Base-by-base conservation (phyloP, 2,113 vertebrate species). In the Haliaeetus leucogaster region DNA sequence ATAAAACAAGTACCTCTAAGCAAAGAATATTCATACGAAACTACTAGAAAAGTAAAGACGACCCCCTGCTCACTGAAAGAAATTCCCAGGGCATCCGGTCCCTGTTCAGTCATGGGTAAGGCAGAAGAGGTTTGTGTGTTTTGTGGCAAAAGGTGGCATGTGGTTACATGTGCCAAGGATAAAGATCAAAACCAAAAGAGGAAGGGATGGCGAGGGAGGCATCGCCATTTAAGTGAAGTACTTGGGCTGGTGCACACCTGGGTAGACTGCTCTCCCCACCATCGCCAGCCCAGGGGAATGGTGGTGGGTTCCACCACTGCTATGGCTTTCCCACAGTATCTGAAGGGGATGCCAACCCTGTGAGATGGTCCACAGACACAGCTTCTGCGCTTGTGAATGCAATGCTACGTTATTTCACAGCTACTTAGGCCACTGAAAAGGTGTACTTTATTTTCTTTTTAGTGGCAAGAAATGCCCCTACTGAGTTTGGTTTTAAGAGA, bases 1-100 rank as follows among this genome's bases (percentile, higher is more conserved):
- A 98, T 98, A 98, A 98, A 99, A 98, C 97, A 98, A 98, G 99
- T 99, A 99, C 99, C 99, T 98, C 98, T 96, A 98, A 98, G 97
- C 97, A 97, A 98, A 98, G 96, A 97, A 97, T 96, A 98, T 95
- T 96, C 97, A 97, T 97, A 95, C 58, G 93, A 98, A 98, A 98
- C 96, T 97, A 98, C 88, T 95, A 97, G 93, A 95, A 98, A 97
- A 97, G 96, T 96, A 97, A 98, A 97, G 96, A 97, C 65, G 88
- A 97, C 96, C 97, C 92, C 96, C 97, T 96, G 95, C 96, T 97
- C 93, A 96, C 94, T 96, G 97, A 98, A 97, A 85, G 95, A 93
- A 96, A 92, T 97, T 97, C 94, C 91, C 89, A 90, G 96, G 94
- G 95, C 95, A 92, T 96, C 93, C 92, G 80, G 71, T 68, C 96